A percentile compares a stretch with the other conserved stretches of the same genome.
Conservation (phyloP, 1,140 invertebrate species). For the Probaryconus sp. region DNA sequence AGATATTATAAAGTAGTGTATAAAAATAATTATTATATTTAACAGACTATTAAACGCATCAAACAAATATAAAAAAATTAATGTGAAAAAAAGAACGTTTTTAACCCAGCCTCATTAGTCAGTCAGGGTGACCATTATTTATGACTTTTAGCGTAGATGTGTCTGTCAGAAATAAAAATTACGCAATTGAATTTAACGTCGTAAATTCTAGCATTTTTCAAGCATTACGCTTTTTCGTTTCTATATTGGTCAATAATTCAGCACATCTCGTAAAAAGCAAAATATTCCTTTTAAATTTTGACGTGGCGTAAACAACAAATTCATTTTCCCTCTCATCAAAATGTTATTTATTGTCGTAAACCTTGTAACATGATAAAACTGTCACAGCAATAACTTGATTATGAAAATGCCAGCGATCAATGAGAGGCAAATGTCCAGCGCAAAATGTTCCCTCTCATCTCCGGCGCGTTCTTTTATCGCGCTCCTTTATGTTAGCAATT, state of each 20-base stretch:
- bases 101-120: background rate
- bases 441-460: constrained; percentile 4
- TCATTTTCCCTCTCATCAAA: background rate
- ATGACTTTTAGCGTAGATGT: background rate
- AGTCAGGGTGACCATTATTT: constrained; percentile 16
- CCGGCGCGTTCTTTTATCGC: constrained; percentile 10
- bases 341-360: background rate
- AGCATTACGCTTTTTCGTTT: background rate
- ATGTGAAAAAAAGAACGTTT: too few relatives aligned
- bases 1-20: too few relatives aligned
- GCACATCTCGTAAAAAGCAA: background rate
- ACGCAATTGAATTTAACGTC: constrained; percentile 10
- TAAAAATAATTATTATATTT: too few relatives aligned
- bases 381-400: background rate
- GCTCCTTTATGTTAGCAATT: constrained; percentile 18
- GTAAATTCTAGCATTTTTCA: constrained; percentile 16
- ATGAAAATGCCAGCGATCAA: background rate
- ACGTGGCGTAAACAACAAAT: background rate
- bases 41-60: too few relatives aligned
- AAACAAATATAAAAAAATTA: too few relatives aligned
- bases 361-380: background rate
- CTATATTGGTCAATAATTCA: constrained; percentile 12
- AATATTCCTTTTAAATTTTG: background rate
- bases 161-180: constrained; percentile 28
- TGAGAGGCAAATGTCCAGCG: background rate